Conservation (phyloP, 2,113 vertebrate species). For the Athene cunicularia region DNA sequence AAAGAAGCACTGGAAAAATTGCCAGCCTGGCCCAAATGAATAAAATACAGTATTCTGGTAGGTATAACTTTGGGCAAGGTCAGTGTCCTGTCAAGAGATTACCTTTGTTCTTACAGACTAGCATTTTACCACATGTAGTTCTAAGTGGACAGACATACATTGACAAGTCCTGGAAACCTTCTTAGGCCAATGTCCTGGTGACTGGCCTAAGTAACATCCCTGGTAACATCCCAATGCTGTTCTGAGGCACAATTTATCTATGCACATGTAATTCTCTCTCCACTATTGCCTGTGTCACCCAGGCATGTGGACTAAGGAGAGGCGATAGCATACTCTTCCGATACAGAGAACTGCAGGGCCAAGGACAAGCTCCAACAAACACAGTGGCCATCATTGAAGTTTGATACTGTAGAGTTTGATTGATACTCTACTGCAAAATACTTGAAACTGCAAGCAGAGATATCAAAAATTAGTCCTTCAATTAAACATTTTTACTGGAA, state of each 20-base stretch:
- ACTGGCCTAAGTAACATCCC: too few relatives aligned
- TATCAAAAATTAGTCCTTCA: not conserved
- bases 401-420: not conserved
- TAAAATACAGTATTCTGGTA: not conserved
- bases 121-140: not conserved
- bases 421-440: not conserved
- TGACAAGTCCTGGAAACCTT: not conserved
- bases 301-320: not conserved
- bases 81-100: not conserved
- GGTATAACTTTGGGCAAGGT: not conserved
- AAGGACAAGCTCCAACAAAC: not conserved
- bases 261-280: not conserved
- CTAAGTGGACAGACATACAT: fast-evolving
- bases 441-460: not conserved
- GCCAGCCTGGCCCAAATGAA: not conserved
- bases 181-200: not conserved
- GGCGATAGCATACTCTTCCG: fast-evolving
- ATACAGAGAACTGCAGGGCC: fast-evolving
- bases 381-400: fast-evolving
- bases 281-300: not conserved
- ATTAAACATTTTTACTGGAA: not conserved
- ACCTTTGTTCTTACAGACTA: not conserved
- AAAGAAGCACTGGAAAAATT: not conserved
- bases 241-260: not conserved
- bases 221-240: fast-evolving